Base-by-base conservation (phyloP, 1,140 invertebrate species). In the Rhyzopertha dominica region DNA sequence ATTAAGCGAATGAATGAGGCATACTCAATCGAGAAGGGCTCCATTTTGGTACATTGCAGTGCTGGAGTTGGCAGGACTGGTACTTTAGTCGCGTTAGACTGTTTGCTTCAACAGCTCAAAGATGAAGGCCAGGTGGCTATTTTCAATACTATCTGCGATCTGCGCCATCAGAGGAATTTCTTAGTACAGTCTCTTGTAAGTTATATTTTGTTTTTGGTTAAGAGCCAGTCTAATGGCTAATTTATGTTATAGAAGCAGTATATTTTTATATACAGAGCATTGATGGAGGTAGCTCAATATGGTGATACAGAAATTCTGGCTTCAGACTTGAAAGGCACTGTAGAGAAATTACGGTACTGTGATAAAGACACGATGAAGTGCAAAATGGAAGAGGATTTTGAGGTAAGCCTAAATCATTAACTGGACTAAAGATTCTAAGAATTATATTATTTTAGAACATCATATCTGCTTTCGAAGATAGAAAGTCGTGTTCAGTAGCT, bases 181-280 rank as follows among this genome's bases (percentile, higher is more conserved):
- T 75, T 96, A 43, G 92, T 96, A 24, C 92, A 96, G 67, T 93
- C 90, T 17, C 68, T 87, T 74, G 84, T 87, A 61, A 74, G 75
- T 72, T 25, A 9, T 22, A 17, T 28, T 31, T 9, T 23, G 23
- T 8, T 38, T 34, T 18, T 28, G 38, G 34, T 20, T 18, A 39
- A 5, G 4, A 10, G 12, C 17, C 17, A 9, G 13, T 13, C 17
- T 35, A 20, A 23, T 16, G 12, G 23, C 51, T 48, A 57, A 50
- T 54, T 28, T 47, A 38, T 54, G 39, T 67, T 65, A 30, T 68
- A 95, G 78, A 95, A 96, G 79, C 94, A 98, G 75, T 98, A 97
- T 68, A 90, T 97, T 49, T 98, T 98, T 72, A 86, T 98, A 45
- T 97, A 98, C 69, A 86, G 91, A 34, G 88, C 93, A 31, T 67